A percentile compares a stretch with the other conserved stretches of the same genome.
phyloP scores from a whole-genome alignment of 2,113 vertebrate genomes.

The Tupaia chinensis region DNA sequence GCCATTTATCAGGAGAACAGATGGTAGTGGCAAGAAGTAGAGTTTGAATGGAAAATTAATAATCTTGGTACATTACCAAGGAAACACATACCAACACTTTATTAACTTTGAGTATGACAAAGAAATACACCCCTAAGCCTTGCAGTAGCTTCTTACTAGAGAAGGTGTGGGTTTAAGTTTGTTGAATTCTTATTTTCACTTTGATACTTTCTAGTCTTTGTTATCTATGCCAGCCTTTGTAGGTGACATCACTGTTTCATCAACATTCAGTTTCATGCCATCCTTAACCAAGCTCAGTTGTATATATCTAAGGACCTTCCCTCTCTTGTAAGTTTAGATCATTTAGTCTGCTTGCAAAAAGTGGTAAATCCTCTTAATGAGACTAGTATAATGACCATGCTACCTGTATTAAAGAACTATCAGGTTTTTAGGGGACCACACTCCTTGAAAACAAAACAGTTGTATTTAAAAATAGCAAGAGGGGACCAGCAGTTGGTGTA shows the following conservation, averaged over 20 bases:
- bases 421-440: background rate
- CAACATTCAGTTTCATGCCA: background rate
- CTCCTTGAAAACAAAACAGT: conserved; percentile 22
- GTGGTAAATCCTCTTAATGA: background rate
- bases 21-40: background rate
- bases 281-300: background rate
- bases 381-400: background rate
- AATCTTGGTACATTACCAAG: background rate
- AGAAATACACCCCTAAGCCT: background rate
- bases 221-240: background rate
- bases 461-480: background rate
- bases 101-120: background rate
- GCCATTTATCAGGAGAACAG: background rate
- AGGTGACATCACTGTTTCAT: background rate
- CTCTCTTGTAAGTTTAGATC: background rate
- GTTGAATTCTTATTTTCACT: background rate
- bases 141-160: background rate
- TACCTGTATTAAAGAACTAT: background rate
- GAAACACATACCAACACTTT: background rate
- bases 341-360: background rate
- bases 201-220: background rate
- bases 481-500: too few species aligned
- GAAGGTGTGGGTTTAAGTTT: background rate
- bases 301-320: background rate
- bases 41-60: background rate